phyloP scores from a whole-genome alignment of 2,113 vertebrate genomes.

The Chaetops frenatus region DNA sequence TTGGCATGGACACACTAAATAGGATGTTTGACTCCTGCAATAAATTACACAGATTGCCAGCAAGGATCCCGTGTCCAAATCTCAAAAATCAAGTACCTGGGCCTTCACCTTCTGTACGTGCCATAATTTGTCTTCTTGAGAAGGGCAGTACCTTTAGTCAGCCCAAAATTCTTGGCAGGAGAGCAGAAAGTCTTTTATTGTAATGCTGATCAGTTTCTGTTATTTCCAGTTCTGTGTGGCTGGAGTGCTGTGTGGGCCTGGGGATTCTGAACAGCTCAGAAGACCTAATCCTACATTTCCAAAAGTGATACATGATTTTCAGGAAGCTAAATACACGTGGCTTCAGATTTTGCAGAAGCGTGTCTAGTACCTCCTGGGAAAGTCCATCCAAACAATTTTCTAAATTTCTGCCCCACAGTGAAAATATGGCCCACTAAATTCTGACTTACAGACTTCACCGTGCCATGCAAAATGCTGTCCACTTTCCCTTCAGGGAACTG shows the following conservation, averaged over 20 bases:
- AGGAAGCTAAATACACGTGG: background rate
- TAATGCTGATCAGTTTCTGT: background rate
- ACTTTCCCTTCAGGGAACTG: background rate
- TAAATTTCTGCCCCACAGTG: background rate
- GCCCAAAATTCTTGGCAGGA: background rate
- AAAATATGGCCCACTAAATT: background rate
- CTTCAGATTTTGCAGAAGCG: background rate
- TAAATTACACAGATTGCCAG: background rate
- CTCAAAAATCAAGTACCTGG: background rate
- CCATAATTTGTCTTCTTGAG: background rate
- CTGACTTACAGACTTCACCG: background rate
- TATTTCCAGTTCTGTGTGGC: background rate
- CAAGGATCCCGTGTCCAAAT: background rate
- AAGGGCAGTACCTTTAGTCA: background rate
- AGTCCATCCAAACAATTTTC: background rate
- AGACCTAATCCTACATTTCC: background rate
- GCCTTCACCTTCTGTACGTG: background rate
- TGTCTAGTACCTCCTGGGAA: background rate
- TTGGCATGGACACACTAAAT: background rate
- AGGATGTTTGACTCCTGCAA: background rate
- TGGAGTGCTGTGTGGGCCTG: background rate
- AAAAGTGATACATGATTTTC: background rate
- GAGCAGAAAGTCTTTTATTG: background rate
- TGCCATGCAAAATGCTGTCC: background rate
- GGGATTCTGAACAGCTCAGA: background rate